Percentiles rank a stretch among this genome's conserved stretches.
Conservation (phyloP, 2,888 invertebrate species). For the Protonemura montana region DNA sequence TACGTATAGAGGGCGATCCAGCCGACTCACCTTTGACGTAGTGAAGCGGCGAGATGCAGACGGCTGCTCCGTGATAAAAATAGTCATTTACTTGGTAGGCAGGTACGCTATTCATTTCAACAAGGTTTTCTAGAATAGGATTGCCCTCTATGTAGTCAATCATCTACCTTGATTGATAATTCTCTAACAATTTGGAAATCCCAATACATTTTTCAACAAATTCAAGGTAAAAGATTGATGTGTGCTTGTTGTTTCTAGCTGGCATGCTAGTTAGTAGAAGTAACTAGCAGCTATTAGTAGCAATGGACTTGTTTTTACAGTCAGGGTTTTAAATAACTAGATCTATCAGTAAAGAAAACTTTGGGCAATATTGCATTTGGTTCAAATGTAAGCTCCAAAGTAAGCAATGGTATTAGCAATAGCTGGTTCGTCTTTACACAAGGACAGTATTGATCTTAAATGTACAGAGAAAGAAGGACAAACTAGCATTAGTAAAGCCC, state of each 20-base stretch:
- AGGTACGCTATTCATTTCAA: background rate
- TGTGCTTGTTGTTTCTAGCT: background rate
- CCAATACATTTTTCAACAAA: background rate
- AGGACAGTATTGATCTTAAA: background rate
- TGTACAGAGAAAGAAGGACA: background rate
- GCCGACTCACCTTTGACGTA: constrained; percentile 37
- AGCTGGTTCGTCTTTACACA: background rate
- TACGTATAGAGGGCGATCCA: constrained; percentile 40
- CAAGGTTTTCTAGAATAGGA: constrained; percentile 9
- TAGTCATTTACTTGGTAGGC: constrained; percentile 1
- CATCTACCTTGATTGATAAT: background rate
- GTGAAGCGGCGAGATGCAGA: constrained; percentile 32
- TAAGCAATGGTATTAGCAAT: background rate
- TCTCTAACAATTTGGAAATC: background rate
- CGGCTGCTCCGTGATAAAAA: constrained; percentile 41
- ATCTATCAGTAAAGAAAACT: background rate
- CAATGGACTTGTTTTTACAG: background rate
- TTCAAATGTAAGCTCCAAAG: background rate
- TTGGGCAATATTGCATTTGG: background rate
- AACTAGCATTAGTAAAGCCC: background rate
- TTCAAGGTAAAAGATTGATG: constrained; percentile 21
- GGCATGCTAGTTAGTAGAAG: background rate
- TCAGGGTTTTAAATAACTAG: background rate
- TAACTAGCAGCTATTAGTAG: constrained; percentile 4
- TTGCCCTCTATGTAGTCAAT: constrained; percentile 39